A percentile compares a stretch with the other conserved stretches of the same genome.
Conservation (phyloP, 2,888 invertebrate genomes). For the Drosophila yooni region DNA sequence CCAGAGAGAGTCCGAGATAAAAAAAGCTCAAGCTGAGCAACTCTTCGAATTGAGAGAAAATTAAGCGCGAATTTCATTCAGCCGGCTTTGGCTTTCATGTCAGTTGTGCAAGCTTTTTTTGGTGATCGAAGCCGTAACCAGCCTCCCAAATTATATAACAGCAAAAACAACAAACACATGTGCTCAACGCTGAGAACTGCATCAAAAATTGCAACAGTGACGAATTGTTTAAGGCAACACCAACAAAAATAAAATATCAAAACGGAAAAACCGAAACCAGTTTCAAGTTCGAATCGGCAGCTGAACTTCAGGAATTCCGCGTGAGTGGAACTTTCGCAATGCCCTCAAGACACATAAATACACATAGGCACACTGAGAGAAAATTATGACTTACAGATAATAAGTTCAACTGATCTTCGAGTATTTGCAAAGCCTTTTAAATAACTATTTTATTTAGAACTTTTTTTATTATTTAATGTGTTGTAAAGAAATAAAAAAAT, state of each 20-base stretch:
- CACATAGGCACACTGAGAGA: constrained; percentile 25
- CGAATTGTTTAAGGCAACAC: neutral
- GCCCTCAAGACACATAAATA: constrained; percentile 32
- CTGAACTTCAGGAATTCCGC: constrained; percentile 69
- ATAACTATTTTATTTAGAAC: no score
- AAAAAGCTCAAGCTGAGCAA: constrained; percentile 40
- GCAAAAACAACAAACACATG: constrained; percentile 13
- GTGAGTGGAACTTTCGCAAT: constrained; percentile 63
- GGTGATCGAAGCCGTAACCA: constrained; percentile 29
- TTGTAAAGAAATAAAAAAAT: no score
- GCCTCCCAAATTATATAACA: constrained; percentile 45
- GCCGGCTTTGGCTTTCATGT: constrained; percentile 48
- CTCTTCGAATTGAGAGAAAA: constrained; percentile 20
- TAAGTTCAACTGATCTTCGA: neutral
- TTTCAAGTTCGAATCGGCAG: constrained; percentile 54
- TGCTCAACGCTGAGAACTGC: constrained; percentile 39
- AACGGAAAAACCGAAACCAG: constrained; percentile 49
- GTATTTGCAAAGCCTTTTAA: no score
- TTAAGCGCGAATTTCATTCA: constrained; percentile 60
- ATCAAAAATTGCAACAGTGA: neutral
- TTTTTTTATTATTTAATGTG: no score
- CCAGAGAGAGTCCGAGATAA: constrained; percentile 1
- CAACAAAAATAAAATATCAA: constrained; percentile 14
- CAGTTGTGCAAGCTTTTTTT: constrained; percentile 52
- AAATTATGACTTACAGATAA: neutral